phyloP scores from a whole-genome alignment of 2,888 invertebrate genomes.

The Cantharis lateralis region DNA sequence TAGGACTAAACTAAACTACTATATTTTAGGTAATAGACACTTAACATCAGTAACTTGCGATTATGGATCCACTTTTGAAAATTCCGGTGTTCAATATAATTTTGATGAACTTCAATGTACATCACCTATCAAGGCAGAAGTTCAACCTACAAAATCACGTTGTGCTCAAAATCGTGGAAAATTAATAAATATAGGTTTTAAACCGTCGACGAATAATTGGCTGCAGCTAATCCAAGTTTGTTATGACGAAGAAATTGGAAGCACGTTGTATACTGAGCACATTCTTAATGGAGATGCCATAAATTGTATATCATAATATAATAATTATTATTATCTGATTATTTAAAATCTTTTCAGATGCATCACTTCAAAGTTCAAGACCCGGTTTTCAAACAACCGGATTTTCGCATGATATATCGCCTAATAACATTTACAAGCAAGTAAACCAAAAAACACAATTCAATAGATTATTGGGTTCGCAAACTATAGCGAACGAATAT shows the following conservation, averaged over 20 bases:
- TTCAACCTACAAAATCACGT: slow-evolving; percentile 39
- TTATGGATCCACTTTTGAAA: slow-evolving; percentile 35
- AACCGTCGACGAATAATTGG: slow-evolving; percentile 37
- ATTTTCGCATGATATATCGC: slow-evolving; percentile 39
- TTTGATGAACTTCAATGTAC: slow-evolving; percentile 44
- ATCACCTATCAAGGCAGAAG: slow-evolving; percentile 41
- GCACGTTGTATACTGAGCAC: slow-evolving; percentile 50
- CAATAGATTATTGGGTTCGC: slow-evolving; percentile 45
- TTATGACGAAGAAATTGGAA: slow-evolving; percentile 46
- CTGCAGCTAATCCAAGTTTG: slow-evolving; percentile 49
- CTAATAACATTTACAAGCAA: slow-evolving; percentile 45
- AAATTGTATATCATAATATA: slow-evolving; percentile 43
- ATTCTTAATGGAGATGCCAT: slow-evolving; percentile 50
- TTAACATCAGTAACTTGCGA: slow-evolving; percentile 41
- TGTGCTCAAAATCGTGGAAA: slow-evolving; percentile 44
- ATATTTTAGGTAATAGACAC: slow-evolving; percentile 43
- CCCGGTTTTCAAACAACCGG: slow-evolving; percentile 51
- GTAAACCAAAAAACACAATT: slow-evolving; percentile 49
- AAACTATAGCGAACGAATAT: slow-evolving; percentile 45
- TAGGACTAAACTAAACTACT: background rate
- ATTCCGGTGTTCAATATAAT: slow-evolving; percentile 32
- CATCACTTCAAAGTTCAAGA: slow-evolving; percentile 43
- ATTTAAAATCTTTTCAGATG: slow-evolving; percentile 36
- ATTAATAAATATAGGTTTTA: slow-evolving; percentile 47
- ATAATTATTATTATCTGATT: background rate